These are phyloP conservation scores for Triplophysa tibetana DNA, from an alignment of 2,113 vertebrate species.

Conservation along the genomic window DNA sequence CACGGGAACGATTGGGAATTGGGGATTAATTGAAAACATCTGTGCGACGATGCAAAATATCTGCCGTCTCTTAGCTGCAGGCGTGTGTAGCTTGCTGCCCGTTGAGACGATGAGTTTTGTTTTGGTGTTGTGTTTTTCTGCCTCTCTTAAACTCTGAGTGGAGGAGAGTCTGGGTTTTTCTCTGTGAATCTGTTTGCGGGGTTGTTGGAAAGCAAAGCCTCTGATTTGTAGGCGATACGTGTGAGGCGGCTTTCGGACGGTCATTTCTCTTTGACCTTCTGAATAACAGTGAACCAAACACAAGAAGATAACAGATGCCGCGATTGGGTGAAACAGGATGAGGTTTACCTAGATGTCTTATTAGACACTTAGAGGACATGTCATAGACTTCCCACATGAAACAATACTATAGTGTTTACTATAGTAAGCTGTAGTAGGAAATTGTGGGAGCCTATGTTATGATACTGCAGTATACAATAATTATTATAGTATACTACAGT, in stretches of 20 bases:
- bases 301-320: constrained; percentile 8
- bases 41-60: constrained; percentile 60
- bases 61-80: constrained; percentile 55
- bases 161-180: constrained; percentile 20
- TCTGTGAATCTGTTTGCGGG: constrained; percentile 5
- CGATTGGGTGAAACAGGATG: constrained; percentile 12
- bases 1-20: constrained; percentile 58
- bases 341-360: constrained; percentile 38
- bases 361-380: background rate
- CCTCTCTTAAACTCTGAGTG: constrained; percentile 23
- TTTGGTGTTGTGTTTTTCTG: constrained; percentile 11
- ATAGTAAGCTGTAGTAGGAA: too few relatives aligned
- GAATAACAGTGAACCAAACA: constrained; percentile 64
- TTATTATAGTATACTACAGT: too few relatives aligned
- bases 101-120: constrained; percentile 43
- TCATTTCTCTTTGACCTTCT: constrained; percentile 78
- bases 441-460: too few relatives aligned
- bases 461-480: too few relatives aligned
- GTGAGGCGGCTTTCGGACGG: constrained; percentile 58
- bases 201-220: constrained; percentile 48
- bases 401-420: too few relatives aligned
- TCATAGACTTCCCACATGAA: too few relatives aligned
- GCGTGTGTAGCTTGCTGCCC: constrained; percentile 40
- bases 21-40: constrained; percentile 76
- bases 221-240: constrained; percentile 72